These are phyloP conservation scores for Rhabdophis nuchalis DNA, from an alignment of 2,797 vertebrate genomes.

Conservation along the genomic window DNA sequence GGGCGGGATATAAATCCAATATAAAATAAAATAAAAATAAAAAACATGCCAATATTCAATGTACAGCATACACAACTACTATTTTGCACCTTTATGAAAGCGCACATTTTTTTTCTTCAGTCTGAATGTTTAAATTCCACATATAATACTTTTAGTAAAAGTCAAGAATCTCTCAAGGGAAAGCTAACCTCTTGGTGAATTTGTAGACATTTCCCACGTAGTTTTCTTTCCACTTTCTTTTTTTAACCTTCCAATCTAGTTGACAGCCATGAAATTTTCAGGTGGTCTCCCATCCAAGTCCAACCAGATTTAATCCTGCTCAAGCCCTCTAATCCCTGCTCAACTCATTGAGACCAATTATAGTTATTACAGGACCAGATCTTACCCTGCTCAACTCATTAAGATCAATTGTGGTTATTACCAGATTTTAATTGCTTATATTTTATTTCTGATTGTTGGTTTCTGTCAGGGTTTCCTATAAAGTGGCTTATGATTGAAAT, in stretches of 20 bases:
- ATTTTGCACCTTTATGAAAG: not conserved
- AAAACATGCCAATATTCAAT: not conserved
- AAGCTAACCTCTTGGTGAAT: not conserved
- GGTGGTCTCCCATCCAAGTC: not conserved
- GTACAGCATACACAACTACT: not conserved
- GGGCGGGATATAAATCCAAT: too few relatives aligned
- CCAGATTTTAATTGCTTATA: not conserved
- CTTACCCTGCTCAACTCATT: not conserved
- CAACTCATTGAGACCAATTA: not conserved
- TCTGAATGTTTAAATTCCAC: not conserved
- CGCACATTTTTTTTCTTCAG: not conserved
- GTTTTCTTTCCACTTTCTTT: not conserved
- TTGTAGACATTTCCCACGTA: not conserved
- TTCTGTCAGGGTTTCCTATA: not conserved
- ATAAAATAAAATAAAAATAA: too few relatives aligned
- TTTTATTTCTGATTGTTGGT: not conserved
- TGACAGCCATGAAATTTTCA: not conserved
- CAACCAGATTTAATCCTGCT: not conserved
- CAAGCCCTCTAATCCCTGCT: too few relatives aligned
- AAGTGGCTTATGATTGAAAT: not conserved
- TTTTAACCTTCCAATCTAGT: not conserved
- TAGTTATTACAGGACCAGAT: not conserved
- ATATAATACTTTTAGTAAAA: not conserved
- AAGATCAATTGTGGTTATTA: not conserved
- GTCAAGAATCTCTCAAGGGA: not conserved